Conservation (phyloP, 2,113 vertebrate species). For the Pterocles gutturalis region DNA sequence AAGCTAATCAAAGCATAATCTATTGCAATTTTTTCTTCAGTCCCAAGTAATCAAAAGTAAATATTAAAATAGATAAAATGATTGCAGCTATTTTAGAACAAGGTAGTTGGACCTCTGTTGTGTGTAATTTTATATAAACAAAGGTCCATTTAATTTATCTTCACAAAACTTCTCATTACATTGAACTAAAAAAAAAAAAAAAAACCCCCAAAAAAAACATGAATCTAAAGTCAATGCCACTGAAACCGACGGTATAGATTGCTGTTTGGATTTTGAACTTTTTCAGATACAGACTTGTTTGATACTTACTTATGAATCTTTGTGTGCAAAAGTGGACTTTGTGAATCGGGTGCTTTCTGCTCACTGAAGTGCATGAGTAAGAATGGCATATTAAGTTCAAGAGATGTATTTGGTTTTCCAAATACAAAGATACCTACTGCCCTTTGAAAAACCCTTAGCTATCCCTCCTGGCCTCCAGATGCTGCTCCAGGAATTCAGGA, state of each 20-base stretch:
- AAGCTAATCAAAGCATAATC: not conserved
- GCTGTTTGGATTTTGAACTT: not conserved
- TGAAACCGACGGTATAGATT: not conserved
- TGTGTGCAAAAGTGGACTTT: not conserved
- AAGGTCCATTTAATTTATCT: not conserved
- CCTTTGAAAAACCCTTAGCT: not conserved
- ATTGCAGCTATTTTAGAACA: not conserved
- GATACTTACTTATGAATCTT: not conserved
- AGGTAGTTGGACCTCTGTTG: not conserved
- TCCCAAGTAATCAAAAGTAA: slow-evolving; percentile 1
- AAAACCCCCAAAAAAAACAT: not conserved
- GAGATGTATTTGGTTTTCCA: not conserved
- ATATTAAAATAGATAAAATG: not conserved
- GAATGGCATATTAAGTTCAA: not conserved
- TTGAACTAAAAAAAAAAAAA: not conserved
- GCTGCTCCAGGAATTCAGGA: not conserved
- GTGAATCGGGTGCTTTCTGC: not conserved
- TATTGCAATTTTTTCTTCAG: not conserved
- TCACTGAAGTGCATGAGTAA: not conserved
- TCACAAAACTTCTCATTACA: not conserved
- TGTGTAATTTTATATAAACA: not conserved
- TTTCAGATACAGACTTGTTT: not conserved
- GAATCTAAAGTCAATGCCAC: not conserved
- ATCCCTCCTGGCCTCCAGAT: not conserved
- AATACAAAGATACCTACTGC: not conserved